Evolutionary conservation across 1,140 invertebrate species (phyloP), one percentile per base, ranked within the genome.

Genomic region (Plectus sambesii): DNA sequence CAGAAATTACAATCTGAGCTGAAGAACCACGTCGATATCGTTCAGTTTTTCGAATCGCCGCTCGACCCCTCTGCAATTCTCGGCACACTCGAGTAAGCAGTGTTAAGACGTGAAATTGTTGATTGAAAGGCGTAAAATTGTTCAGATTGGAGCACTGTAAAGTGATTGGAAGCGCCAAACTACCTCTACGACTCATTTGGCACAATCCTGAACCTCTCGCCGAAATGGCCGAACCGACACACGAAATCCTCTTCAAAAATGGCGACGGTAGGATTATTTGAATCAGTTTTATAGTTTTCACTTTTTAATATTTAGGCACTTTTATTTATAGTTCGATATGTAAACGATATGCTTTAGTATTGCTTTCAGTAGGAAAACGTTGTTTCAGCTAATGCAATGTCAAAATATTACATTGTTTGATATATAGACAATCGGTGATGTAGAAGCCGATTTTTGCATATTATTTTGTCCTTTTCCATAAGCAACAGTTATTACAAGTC

Each of bases 101-200:
- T 47, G 5, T 45, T 12, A 24, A 8, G 9, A 15, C 15, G 4
- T 36, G 2, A 40, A 2, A 39, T 50, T 3, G 27, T 45, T 43
- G 8, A 19, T 44, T 20, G 39, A 24, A 23, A 23, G n/a, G 42
- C 53, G 20, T 19, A 51, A 9, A 22, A 9, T 47, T 2, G 25
- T 43, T 49, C 36, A 74, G 70, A 59, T 74, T 83, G 2, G 82
- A 90, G 2, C 81, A 84, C 59, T 96, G 89, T 71, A 77, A 82
- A 59, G 87, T 99, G 15, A 87, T 94, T 81, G 86, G 92, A 66
- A 94, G 87, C 51, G 96, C 96, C 69, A 96, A 96, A 80, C 77
- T 83, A 36, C 93, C 93, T 0, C 72, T 98, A 5, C 85, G 85
- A 80, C 73, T 98, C 20, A 84, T 87, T 2, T 96, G 94, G 75